phyloP scores from a whole-genome alignment of 2,113 vertebrate genomes.

The Takifugu bimaculatus region DNA sequence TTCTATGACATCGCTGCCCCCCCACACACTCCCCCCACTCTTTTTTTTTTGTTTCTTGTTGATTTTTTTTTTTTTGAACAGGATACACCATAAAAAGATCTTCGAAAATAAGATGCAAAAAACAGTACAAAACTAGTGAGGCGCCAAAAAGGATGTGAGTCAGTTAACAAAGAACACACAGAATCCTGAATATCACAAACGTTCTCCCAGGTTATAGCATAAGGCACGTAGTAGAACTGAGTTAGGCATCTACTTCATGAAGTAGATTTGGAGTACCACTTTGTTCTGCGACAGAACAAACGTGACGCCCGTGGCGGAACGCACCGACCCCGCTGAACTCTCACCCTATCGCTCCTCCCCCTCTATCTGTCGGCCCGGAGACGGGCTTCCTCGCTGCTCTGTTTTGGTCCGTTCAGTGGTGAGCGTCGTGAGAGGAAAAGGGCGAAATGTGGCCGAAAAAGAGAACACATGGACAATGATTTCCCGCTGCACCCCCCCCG shows the following conservation, averaged over 20 bases:
- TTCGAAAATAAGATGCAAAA: constrained; percentile 95
- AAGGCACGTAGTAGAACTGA: constrained; percentile 99
- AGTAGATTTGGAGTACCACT: constrained; percentile 96
- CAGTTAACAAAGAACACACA: constrained; percentile 99
- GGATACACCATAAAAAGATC: constrained; percentile 99
- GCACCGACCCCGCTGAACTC: constrained; percentile 83
- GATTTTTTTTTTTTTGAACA: constrained; percentile 74
- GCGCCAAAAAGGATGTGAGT: constrained; percentile 95
- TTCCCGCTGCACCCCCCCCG: constrained; percentile 62
- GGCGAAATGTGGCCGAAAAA: constrained; percentile 80
- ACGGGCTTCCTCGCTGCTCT: constrained; percentile 56
- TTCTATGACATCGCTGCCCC: constrained; percentile 97
- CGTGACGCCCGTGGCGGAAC: constrained; percentile 86
- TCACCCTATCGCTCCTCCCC: constrained; percentile 54
- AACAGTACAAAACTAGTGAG: constrained; percentile 99
- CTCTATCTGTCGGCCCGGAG: constrained; percentile 87
- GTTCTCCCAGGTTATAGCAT: constrained; percentile 97
- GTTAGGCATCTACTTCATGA: constrained; percentile 94
- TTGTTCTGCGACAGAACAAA: constrained; percentile 97
- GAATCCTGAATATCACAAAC: constrained; percentile 99
- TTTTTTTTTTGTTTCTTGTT: too few species aligned
- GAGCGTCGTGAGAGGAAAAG: constrained; percentile 89
- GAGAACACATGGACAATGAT: constrained; percentile 57
- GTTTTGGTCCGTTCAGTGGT: constrained; percentile 97
- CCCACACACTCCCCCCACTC: constrained; percentile 13